phyloP scores from a whole-genome alignment of 2,888 invertebrate genomes.

The Mythimna lalbum region DNA sequence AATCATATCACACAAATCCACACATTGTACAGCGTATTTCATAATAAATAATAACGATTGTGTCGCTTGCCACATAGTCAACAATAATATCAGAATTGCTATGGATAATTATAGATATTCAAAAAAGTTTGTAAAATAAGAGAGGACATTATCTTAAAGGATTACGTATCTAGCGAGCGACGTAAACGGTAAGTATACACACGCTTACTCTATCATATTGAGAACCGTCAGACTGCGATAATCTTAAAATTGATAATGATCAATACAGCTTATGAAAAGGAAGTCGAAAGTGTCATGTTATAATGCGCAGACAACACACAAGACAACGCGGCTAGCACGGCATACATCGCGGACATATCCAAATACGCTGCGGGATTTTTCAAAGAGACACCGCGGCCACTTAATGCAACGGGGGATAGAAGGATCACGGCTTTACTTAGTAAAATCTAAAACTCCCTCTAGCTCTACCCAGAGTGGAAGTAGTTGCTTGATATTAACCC shows the following conservation, averaged over 20 bases:
- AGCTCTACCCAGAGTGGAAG: no score
- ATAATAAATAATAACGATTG: slow-evolving; percentile 22
- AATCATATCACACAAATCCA: slow-evolving; percentile 67
- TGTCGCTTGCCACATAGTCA: background rate
- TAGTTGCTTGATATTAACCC: no score
- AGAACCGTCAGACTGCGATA: background rate
- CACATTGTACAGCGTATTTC: slow-evolving; percentile 45
- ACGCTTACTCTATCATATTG: slow-evolving; percentile 8
- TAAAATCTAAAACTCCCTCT: no score
- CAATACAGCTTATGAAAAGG: background rate
- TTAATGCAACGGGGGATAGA: no score
- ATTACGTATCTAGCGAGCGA: slow-evolving; percentile 3
- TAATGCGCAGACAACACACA: no score
- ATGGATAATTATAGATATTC: background rate
- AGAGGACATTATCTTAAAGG: slow-evolving; percentile 12
- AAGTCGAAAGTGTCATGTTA: background rate
- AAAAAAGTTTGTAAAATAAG: slow-evolving; percentile 1
- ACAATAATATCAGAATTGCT: slow-evolving; percentile 1
- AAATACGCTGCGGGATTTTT: background rate
- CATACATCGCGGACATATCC: background rate
- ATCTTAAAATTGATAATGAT: slow-evolving; percentile 8
- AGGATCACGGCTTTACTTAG: no score
- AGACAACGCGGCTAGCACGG: background rate
- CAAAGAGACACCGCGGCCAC: no score
- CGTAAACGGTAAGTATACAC: background rate